Evolutionary conservation across 2,113 vertebrate genomes (phyloP).

Genomic region (Calyptomena viridis): DNA sequence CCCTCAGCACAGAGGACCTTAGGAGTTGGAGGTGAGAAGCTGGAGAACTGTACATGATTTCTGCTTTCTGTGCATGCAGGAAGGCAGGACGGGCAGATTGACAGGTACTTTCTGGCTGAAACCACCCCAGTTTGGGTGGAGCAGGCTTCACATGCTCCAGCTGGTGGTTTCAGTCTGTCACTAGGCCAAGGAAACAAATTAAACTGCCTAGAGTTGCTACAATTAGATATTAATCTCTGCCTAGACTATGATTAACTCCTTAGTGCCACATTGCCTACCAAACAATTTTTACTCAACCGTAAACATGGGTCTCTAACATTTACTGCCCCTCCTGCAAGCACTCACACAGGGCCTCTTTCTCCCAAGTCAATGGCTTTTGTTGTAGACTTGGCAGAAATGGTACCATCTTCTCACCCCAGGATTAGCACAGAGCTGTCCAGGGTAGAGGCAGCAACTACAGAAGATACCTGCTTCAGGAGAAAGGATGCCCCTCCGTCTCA

Average conservation of each 20-base stretch:
- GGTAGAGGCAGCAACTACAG: background rate
- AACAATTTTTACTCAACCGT: background rate
- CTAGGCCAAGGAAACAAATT: conserved; percentile 6
- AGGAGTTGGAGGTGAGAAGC: background rate
- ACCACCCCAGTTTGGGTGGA: background rate
- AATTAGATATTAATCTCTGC: background rate
- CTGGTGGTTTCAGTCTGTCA: background rate
- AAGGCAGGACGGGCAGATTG: background rate
- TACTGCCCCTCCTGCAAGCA: background rate
- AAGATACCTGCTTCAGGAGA: background rate
- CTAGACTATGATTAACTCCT: conserved; percentile 37
- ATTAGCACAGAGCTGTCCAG: background rate
- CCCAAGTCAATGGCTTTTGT: background rate
- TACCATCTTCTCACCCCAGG: background rate
- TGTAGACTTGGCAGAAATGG: background rate
- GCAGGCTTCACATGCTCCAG: background rate
- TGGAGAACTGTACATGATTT: background rate
- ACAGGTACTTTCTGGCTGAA: background rate
- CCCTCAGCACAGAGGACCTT: background rate
- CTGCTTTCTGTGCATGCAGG: background rate
- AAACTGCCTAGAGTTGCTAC: background rate
- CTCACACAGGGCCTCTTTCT: accelerated
- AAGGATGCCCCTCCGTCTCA: background rate
- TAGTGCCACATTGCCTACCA: background rate
- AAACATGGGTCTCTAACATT: background rate